Conservation (phyloP, 2,888 invertebrate genomes). For the Drosophila setosimentum region DNA sequence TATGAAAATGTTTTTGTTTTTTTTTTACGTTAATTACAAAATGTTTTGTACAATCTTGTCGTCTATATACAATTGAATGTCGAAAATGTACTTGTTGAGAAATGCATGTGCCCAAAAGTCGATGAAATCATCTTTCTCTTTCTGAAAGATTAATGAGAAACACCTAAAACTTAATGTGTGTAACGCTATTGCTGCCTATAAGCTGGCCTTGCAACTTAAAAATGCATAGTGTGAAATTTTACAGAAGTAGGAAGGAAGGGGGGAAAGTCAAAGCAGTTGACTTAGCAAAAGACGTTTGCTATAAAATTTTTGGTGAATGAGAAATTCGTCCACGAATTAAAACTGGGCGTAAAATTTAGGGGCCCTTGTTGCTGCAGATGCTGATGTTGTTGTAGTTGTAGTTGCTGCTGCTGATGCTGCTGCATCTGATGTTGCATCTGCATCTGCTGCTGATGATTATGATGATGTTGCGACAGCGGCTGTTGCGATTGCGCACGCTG, state of each 20-base stretch:
- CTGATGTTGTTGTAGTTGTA: slow-evolving; percentile 30
- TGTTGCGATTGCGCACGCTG: slow-evolving; percentile 76
- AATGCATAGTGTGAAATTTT: slow-evolving; percentile 34
- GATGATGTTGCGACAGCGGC: slow-evolving; percentile 42
- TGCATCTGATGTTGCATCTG: slow-evolving; percentile 24
- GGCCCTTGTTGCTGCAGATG: slow-evolving; percentile 53
- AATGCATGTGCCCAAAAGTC: slow-evolving; percentile 37
- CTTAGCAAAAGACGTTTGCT: slow-evolving; percentile 84
- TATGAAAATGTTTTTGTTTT: slow-evolving; percentile 52
- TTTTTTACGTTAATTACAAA: slow-evolving; percentile 47
- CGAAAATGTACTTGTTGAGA: slow-evolving; percentile 32
- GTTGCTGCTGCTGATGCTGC: slow-evolving; percentile 44
- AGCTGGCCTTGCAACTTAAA: slow-evolving; percentile 38
- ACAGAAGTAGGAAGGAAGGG: neutral
- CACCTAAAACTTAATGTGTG: slow-evolving; percentile 29
- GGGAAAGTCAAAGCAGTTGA: slow-evolving; percentile 13
- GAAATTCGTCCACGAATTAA: slow-evolving; percentile 85
- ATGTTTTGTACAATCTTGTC: slow-evolving; percentile 39
- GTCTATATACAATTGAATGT: slow-evolving; percentile 55
- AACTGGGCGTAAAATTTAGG: slow-evolving; percentile 83
- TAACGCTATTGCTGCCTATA: slow-evolving; percentile 42
- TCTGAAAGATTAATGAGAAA: slow-evolving; percentile 41
- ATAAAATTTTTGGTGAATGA: slow-evolving; percentile 85
- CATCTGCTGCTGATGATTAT: slow-evolving; percentile 34
- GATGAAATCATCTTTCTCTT: slow-evolving; percentile 1